A percentile compares a stretch with the other conserved stretches of the same genome.
These are phyloP conservation scores for Microplitis demolitor DNA, from an alignment of 1,140 invertebrate genomes.

Conservation along the genomic window DNA sequence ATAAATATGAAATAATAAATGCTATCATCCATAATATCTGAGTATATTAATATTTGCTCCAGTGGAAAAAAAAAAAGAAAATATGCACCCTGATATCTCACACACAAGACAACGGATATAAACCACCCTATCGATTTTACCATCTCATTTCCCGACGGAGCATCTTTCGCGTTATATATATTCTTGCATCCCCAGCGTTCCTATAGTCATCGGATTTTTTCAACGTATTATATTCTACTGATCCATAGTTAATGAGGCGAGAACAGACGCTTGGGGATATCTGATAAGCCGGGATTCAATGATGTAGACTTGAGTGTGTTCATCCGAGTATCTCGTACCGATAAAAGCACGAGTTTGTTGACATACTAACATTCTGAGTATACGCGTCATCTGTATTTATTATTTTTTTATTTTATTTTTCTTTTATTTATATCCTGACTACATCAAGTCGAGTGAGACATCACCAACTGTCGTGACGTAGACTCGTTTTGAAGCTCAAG, in stretches of 20 bases:
- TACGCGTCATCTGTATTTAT: background rate
- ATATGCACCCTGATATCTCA: background rate
- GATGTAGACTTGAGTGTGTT: background rate
- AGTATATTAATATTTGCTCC: background rate
- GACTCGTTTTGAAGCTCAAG: background rate
- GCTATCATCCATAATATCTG: too few species aligned
- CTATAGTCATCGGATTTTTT: slow-evolving; percentile 11
- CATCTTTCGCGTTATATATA: slow-evolving; percentile 18
- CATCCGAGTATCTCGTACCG: background rate
- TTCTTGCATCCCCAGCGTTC: background rate
- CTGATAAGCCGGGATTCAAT: slow-evolving; percentile 13
- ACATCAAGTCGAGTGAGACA: background rate
- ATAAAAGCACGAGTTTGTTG: slow-evolving; percentile 7
- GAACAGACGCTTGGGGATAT: slow-evolving; percentile 40
- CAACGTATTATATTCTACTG: slow-evolving; percentile 39
- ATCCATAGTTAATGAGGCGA: slow-evolving; percentile 54
- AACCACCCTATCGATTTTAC: slow-evolving; percentile 49
- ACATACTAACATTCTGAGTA: background rate
- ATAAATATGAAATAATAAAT: too few species aligned
- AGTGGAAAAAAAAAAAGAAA: background rate
- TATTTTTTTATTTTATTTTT: background rate
- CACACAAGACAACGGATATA: background rate
- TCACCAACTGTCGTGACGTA: background rate
- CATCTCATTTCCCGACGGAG: slow-evolving; percentile 38
- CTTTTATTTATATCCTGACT: background rate